Evolutionary conservation across 2,113 vertebrate genomes (phyloP).

Genomic region (Ctenomys sociabilis): DNA sequence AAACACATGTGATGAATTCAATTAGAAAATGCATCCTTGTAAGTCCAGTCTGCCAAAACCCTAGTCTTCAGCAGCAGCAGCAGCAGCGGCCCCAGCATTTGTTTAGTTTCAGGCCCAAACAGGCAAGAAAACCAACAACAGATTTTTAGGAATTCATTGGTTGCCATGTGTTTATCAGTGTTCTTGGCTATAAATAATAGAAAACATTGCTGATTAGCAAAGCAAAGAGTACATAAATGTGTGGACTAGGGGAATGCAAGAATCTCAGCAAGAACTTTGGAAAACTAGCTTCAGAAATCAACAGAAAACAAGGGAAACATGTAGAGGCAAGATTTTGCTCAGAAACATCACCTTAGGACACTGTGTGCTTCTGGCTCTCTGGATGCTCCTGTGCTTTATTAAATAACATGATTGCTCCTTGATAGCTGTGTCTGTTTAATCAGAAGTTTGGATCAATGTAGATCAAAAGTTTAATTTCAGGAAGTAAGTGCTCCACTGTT

Average conservation of each 20-base stretch:
- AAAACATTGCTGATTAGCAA: conserved; percentile 5
- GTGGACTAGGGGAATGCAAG: background rate
- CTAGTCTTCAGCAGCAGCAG: background rate
- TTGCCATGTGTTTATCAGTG: background rate
- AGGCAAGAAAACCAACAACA: background rate
- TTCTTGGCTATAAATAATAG: background rate
- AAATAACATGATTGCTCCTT: background rate
- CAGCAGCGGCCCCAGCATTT: background rate
- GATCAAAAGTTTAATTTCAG: background rate
- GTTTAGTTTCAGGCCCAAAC: background rate
- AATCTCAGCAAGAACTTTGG: background rate
- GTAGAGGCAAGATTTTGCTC: background rate
- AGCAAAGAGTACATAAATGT: background rate
- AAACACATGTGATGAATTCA: background rate
- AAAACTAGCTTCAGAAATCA: background rate
- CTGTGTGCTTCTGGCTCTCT: fast-evolving
- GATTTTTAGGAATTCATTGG: background rate
- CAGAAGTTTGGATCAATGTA: background rate
- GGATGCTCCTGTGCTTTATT: background rate
- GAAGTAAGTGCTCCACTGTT: fast-evolving
- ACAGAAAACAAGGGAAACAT: background rate
- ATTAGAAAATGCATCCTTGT: conserved; percentile 10
- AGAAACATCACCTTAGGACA: too few relatives aligned
- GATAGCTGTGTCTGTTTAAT: background rate
- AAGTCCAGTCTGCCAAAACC: background rate